Conservation (phyloP, 1,140 invertebrate species). For the Oryctes rhinoceros region DNA sequence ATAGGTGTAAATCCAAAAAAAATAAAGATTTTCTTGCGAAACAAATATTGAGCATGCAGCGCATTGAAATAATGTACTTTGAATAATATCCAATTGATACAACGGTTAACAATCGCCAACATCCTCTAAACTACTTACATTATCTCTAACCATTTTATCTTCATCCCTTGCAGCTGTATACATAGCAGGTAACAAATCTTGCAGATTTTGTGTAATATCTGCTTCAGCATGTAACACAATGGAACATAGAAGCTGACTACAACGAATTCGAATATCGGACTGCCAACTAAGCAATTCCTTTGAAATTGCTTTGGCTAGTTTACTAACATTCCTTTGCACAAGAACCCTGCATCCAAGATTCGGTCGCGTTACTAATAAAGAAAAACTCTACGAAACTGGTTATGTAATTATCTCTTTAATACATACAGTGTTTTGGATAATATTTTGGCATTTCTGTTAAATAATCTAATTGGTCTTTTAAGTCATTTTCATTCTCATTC, state of each 20-base stretch:
- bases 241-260: slow-evolving; percentile 75
- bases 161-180: slow-evolving; percentile 69
- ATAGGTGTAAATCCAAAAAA: too few relatives aligned
- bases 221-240: slow-evolving; percentile 75
- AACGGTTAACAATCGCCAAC: too few relatives aligned
- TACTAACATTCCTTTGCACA: slow-evolving; percentile 73
- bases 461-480: slow-evolving; percentile 79
- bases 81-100: too few relatives aligned
- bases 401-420: slow-evolving; percentile 38
- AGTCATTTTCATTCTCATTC: slow-evolving; percentile 79
- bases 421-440: slow-evolving; percentile 70
- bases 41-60: too few relatives aligned
- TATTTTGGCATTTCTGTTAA: slow-evolving; percentile 65
- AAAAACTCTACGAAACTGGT: slow-evolving; percentile 6
- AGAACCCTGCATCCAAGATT: slow-evolving; percentile 79
- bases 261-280: slow-evolving; percentile 72
- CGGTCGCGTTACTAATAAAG: slow-evolving; percentile 68
- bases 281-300: slow-evolving; percentile 79
- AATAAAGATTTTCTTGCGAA: too few relatives aligned
- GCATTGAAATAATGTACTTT: too few relatives aligned
- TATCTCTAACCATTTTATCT: slow-evolving; percentile 67
- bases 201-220: slow-evolving; percentile 72
- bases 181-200: slow-evolving; percentile 68
- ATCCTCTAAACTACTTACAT: slow-evolving; percentile 60
- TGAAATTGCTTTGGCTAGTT: slow-evolving; percentile 71